These are phyloP conservation scores for Borostomias antarcticus DNA, from an alignment of 2,797 vertebrate genomes.

Conservation along the genomic window DNA sequence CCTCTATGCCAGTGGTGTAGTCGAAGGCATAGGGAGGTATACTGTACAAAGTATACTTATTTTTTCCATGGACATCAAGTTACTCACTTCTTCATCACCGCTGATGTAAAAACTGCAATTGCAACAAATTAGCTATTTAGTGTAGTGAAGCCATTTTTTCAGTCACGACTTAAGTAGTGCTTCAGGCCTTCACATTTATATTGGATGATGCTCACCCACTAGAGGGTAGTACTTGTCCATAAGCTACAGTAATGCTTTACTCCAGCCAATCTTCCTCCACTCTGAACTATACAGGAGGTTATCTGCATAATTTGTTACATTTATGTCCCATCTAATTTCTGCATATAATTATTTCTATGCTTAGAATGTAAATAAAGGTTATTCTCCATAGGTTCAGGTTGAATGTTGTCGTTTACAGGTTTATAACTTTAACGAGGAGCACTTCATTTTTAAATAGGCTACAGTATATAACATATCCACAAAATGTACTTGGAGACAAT, in stretches of 20 bases:
- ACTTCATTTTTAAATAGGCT: neutral
- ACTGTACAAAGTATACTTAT: neutral
- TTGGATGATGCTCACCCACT: conserved; percentile 50
- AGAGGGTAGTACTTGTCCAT: conserved; percentile 76
- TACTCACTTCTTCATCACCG: neutral
- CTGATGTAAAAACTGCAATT: neutral
- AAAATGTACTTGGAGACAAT: neutral
- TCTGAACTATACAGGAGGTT: neutral
- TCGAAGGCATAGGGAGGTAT: neutral
- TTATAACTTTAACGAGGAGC: no score
- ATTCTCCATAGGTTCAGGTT: neutral
- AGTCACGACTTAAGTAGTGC: neutral
- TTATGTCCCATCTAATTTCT: neutral
- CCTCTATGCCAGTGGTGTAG: neutral
- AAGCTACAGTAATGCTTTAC: conserved; percentile 14
- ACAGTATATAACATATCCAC: neutral
- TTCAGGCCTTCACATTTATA: neutral
- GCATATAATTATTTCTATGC: neutral
- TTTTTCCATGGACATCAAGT: neutral
- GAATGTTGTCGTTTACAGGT: no score
- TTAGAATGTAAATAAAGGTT: neutral
- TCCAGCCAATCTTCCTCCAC: neutral
- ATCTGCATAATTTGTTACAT: neutral
- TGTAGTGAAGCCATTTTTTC: neutral
- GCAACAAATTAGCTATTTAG: neutral